These are phyloP conservation scores for Xestoiulus laeticollis DNA, from an alignment of 2,888 invertebrate species.

Conservation along the genomic window DNA sequence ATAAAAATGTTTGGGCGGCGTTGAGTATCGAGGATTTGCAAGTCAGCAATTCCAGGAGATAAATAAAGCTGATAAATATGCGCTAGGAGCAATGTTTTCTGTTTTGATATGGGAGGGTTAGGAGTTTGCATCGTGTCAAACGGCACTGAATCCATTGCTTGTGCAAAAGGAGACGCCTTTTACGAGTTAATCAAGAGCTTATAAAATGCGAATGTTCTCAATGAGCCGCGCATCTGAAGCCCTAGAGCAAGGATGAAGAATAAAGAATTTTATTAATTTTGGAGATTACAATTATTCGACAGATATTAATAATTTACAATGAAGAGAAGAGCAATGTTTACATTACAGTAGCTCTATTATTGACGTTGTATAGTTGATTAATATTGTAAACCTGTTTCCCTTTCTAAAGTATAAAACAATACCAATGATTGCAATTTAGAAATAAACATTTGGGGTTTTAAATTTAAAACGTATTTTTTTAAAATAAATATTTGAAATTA, in stretches of 20 bases:
- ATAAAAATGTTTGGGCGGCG: constrained; percentile 8
- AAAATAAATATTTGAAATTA: too few relatives aligned
- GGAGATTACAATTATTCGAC: not conserved
- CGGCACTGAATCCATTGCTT: not conserved
- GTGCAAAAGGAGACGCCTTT: not conserved
- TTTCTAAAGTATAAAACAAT: not conserved
- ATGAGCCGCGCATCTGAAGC: not conserved
- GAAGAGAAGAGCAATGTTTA: not conserved
- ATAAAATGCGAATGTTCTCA: not conserved
- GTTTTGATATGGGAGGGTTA: not conserved
- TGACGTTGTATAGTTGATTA: not conserved
- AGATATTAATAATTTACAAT: not conserved
- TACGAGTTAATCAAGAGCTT: constrained; percentile 4
- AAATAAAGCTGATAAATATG: constrained; percentile 4
- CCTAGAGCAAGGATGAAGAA: not conserved
- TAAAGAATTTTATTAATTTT: not conserved
- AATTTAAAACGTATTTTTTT: too few relatives aligned
- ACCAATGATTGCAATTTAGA: too few relatives aligned
- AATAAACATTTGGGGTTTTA: too few relatives aligned
- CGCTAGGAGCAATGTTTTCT: not conserved
- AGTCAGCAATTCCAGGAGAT: not conserved
- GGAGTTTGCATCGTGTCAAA: not conserved
- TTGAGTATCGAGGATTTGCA: constrained; percentile 26
- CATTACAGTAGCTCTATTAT: not conserved
- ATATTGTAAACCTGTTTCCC: not conserved